Evolutionary conservation across 2,797 vertebrate species (phyloP), one percentile per base, ranked within the genome.

Genomic region (Sebastes dallii): DNA sequence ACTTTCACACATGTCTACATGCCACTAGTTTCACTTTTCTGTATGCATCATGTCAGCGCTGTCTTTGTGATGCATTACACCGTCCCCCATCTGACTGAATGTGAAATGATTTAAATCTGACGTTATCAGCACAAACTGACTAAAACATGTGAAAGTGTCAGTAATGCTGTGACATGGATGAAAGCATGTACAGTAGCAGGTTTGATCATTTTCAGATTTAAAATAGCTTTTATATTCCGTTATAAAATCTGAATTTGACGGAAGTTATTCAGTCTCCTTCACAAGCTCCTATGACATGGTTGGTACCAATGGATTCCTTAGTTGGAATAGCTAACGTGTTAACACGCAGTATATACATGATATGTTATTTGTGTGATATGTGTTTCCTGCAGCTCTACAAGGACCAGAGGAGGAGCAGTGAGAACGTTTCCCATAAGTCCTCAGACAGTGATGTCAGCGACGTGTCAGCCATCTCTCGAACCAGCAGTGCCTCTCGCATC

Each of bases 401-500:
- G 96, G 98, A 99, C 93, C 98, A 98, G 95, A 96, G 96, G 94
- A 95, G 96, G 95, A 99, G 97, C 94, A 98, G 96, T 94, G 98
- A 99, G 93, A 99, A 98, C 90, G 94, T 99, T 91, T 99, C 98
- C 93, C 97, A 98, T 95, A 98, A 95, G 94, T 99, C 98, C 92
- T 99, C 99, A 91, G 99, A 99, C 95, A 99, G 99, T 89, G 98
- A 99, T 96, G 97, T 97, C 97, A 99, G 99, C 80, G 98, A 99
- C 70, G 97, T 97, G 95, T 99, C 99, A 93, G 98, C 98, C 97
- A 96, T 99, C 95, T 99, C 98, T 95, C 96, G 97, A 91, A 98
- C 98, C 98, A 99, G 99, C 97, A 99, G 98, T 97, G 98, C 98
- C 97, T 99, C 98, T 92, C 97, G 97, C 95, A 97, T 99, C 96